A percentile compares a stretch with the other conserved stretches of the same genome.
These are phyloP conservation scores for Hemibagrus guttatus DNA, from an alignment of 2,797 vertebrate genomes.

Conservation along the genomic window DNA sequence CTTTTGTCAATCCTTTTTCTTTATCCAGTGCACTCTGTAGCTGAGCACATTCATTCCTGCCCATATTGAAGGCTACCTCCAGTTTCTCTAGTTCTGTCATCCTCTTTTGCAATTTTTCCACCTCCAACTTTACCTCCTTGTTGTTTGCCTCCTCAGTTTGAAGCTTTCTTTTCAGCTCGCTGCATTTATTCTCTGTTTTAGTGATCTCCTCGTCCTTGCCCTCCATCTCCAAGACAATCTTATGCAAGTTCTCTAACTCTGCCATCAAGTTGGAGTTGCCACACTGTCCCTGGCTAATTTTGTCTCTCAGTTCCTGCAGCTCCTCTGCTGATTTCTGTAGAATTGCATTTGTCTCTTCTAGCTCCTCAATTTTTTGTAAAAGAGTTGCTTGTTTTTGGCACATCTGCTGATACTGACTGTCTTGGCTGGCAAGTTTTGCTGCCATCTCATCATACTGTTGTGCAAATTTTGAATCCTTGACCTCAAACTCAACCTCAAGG, in stretches of 20 bases:
- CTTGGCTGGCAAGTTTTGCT: constrained; percentile 83
- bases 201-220: constrained; percentile 97
- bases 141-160: constrained; percentile 87
- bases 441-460: constrained; percentile 94
- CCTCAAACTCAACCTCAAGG: constrained; percentile 87
- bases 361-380: constrained; percentile 85
- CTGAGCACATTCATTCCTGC: constrained; percentile 86
- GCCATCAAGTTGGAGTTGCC: constrained; percentile 91
- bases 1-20: constrained; percentile 88
- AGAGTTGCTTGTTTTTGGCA: constrained; percentile 84
- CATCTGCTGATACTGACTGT: constrained; percentile 85
- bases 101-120: constrained; percentile 91
- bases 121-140: constrained; percentile 86
- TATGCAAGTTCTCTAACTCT: constrained; percentile 91
- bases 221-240: constrained; percentile 93
- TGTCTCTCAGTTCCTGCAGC: constrained; percentile 86
- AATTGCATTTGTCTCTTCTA: constrained; percentile 85
- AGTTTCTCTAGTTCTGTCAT: constrained; percentile 92
- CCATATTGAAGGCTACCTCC: constrained; percentile 85
- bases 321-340: constrained; percentile 92
- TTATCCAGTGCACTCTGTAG: constrained; percentile 84
- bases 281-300: constrained; percentile 89
- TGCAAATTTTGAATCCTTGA: constrained; percentile 81
- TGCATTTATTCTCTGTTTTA: constrained; percentile 90
- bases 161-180: constrained; percentile 87